Conservation (phyloP, 2,113 vertebrate species). For the Prionailurus bengalensis region DNA sequence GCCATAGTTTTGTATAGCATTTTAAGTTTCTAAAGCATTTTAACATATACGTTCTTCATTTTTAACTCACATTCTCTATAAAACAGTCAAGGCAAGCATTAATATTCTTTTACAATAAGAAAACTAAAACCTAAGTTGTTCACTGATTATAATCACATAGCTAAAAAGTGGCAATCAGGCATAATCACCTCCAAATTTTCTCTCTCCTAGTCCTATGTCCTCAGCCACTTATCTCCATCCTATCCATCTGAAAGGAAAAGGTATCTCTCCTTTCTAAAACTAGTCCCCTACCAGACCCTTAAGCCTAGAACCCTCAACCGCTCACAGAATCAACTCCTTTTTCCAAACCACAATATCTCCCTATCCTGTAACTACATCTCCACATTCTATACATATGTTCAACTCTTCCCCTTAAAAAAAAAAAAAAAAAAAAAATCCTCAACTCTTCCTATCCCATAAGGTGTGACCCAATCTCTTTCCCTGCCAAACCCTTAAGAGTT, state of each 20-base stretch:
- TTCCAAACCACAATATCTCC: not conserved
- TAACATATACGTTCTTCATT: not conserved
- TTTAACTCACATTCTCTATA: not conserved
- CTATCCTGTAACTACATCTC: not conserved
- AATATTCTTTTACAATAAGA: not conserved
- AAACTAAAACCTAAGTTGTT: not conserved
- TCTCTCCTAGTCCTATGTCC: not conserved
- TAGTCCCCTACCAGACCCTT: not conserved
- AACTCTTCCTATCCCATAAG: not conserved
- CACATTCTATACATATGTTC: not conserved
- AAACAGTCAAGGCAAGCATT: not conserved
- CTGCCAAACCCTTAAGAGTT: not conserved
- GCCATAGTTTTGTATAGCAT: not conserved
- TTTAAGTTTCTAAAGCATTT: slow-evolving; percentile 43
- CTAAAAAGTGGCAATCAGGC: not conserved
- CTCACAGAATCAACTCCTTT: not conserved
- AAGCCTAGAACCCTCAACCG: not conserved
- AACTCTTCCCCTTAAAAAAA: not conserved
- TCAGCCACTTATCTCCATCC: not conserved
- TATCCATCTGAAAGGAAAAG: not conserved
- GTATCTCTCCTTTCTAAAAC: not conserved
- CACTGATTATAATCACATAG: not conserved
- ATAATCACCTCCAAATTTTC: not conserved
- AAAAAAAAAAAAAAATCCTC: not conserved
- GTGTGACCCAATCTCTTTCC: not conserved